Evolutionary conservation across 2,113 vertebrate genomes (phyloP).

Genomic region (Larimichthys crocea): DNA sequence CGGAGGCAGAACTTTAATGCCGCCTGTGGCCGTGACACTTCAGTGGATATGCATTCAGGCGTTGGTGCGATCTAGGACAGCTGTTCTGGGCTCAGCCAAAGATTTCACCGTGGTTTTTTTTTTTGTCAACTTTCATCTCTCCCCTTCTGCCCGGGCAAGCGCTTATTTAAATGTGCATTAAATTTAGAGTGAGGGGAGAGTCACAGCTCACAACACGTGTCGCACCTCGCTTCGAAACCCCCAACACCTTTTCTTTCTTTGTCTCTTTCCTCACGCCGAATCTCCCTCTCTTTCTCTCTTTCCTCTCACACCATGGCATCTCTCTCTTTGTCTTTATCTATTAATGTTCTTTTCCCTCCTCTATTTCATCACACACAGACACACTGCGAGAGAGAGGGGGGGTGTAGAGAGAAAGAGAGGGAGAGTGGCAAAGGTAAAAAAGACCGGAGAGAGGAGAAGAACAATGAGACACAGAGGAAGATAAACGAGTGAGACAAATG

Average conservation of each 20-base stretch:
- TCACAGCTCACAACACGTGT: neutral
- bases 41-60: neutral
- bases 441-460: neutral
- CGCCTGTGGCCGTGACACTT: too few relatives aligned
- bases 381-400: neutral
- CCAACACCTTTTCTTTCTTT: neutral
- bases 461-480: conserved; percentile 17
- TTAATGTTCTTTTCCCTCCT: neutral
- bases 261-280: neutral
- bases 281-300: neutral
- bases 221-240: conserved; percentile 11
- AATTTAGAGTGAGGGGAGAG: neutral
- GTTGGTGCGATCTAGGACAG: neutral
- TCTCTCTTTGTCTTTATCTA: neutral
- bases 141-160: neutral
- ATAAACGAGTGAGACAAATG: conserved; percentile 16
- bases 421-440: neutral
- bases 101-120: neutral
- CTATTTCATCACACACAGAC: conserved; percentile 23
- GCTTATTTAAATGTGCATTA: conserved; percentile 20
- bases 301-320: neutral
- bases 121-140: neutral
- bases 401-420: neutral
- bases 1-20: too few relatives aligned
- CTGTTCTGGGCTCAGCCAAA: neutral